A percentile compares a stretch with the other conserved stretches of the same genome.
phyloP scores from a whole-genome alignment of 2,113 vertebrate species.

The Tachysurus fulvidraco region DNA sequence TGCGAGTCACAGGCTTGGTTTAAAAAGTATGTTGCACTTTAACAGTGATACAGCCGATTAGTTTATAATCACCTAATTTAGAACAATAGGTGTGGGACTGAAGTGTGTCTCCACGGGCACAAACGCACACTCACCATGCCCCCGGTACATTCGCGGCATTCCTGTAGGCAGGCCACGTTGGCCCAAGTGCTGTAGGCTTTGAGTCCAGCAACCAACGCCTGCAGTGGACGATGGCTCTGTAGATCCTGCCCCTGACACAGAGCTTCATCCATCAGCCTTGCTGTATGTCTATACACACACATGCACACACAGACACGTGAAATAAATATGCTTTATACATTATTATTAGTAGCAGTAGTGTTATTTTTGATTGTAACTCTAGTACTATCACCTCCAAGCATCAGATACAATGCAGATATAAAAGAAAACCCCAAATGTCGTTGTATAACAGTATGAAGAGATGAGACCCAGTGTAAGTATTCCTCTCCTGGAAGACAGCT shows the following conservation, averaged over 20 bases:
- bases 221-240: conserved; percentile 49
- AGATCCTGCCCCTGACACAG: conserved; percentile 62
- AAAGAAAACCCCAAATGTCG: not conserved
- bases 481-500: not conserved
- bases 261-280: conserved; percentile 63
- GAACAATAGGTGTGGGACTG: not conserved
- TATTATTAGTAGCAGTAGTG: not conserved
- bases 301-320: not conserved
- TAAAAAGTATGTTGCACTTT: not conserved
- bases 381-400: not conserved
- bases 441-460: not conserved
- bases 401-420: not conserved
- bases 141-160: conserved; percentile 64
- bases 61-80: not conserved
- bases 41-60: not conserved
- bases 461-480: not conserved
- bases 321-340: not conserved
- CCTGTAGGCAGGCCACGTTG: conserved; percentile 67
- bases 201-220: conserved; percentile 65
- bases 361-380: not conserved
- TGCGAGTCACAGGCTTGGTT: no score
- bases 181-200: conserved; percentile 73
- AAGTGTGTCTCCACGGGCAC: not conserved
- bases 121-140: conserved; percentile 66
- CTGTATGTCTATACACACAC: conserved; percentile 57